Conservation (phyloP, 37 sponge, comb jelly and placozoan species). For the Agelas oroides region DNA sequence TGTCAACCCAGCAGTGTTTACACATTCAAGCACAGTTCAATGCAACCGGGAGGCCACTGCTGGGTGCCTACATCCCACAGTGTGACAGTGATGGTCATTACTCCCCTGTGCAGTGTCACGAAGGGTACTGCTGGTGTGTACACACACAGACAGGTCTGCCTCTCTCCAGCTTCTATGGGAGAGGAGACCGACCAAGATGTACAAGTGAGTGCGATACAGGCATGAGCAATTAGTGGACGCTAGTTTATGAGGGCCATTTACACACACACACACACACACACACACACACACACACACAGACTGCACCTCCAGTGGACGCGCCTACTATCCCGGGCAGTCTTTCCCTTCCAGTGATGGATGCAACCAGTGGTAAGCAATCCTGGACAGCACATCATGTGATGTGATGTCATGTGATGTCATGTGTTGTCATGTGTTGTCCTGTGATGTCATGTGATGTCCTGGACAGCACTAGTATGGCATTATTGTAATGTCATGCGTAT, state of each 20-base stretch:
- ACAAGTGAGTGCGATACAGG: too few relatives aligned
- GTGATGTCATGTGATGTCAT: too few relatives aligned
- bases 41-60: too few relatives aligned
- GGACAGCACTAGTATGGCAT: not conserved
- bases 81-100: conserved; percentile 60
- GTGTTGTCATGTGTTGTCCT: too few relatives aligned
- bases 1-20: not conserved
- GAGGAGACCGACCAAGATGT: too few relatives aligned
- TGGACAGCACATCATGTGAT: too few relatives aligned
- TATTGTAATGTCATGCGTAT: too few relatives aligned
- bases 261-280: too few relatives aligned
- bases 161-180: not conserved
- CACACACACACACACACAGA: too few relatives aligned
- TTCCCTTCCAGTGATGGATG: conserved; percentile 50
- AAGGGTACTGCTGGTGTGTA: conserved; percentile 82
- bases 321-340: conserved; percentile 23
- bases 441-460: too few relatives aligned
- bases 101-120: conserved; percentile 44
- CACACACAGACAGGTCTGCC: conserved; percentile 48
- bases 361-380: conserved; percentile 47
- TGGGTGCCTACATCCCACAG: conserved; percentile 48
- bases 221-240: too few relatives aligned
- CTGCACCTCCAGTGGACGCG: conserved; percentile 30
- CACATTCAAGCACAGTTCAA: not conserved
- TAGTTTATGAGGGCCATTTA: too few relatives aligned